A percentile compares a stretch with the other conserved stretches of the same genome.
Evolutionary conservation across 2,113 vertebrate species (phyloP).

Genomic region (Nothoprocta pentlandii): DNA sequence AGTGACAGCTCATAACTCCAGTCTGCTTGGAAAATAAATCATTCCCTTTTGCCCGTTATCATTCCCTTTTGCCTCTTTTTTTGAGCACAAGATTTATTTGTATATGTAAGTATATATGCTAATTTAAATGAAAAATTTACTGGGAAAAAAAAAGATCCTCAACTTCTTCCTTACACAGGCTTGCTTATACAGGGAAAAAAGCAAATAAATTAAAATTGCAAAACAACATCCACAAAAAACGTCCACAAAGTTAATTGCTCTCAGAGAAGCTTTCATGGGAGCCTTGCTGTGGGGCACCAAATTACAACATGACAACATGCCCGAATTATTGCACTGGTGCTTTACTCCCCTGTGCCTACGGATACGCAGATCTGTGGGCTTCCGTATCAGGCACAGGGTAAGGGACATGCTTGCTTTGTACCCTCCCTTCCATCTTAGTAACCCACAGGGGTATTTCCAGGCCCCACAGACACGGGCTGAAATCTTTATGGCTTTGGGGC

Average conservation of each 20-base stretch:
- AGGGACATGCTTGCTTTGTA: neutral
- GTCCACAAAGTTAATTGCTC: neutral
- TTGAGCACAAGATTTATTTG: neutral
- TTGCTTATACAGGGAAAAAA: neutral
- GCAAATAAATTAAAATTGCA: neutral
- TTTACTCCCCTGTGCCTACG: accelerated
- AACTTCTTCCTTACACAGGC: neutral
- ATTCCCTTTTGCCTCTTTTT: neutral
- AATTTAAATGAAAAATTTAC: neutral
- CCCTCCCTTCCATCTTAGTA: neutral
- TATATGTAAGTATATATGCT: neutral
- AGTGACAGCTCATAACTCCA: neutral
- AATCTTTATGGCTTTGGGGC: neutral
- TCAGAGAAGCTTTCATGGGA: neutral
- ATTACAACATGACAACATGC: neutral
- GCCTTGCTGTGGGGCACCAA: neutral
- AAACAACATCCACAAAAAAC: neutral
- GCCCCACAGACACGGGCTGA: neutral
- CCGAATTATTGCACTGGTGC: neutral
- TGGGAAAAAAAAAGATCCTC: neutral
- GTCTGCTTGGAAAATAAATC: neutral
- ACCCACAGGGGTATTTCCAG: neutral
- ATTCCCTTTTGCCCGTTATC: neutral
- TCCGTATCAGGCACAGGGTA: neutral
- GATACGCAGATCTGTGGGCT: neutral